Conservation (phyloP, 2,888 invertebrate genomes). For the Ganaspis brasiliensis region DNA sequence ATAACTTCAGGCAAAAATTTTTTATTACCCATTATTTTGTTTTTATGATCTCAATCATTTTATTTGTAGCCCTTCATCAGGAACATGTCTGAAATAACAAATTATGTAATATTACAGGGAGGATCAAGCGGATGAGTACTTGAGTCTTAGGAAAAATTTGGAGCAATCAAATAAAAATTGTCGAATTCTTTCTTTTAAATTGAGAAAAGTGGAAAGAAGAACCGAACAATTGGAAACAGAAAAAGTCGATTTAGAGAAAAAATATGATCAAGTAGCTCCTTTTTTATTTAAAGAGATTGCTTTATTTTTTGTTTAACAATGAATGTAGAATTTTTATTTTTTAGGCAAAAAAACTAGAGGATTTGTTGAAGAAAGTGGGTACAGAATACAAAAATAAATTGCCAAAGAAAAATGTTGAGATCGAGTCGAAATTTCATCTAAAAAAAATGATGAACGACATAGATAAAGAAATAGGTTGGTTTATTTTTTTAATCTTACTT, state of each 20-base stretch:
- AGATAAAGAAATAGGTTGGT: conserved; percentile 90
- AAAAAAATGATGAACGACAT: conserved; percentile 93
- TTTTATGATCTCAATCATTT: conserved; percentile 38
- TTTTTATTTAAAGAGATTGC: conserved; percentile 20
- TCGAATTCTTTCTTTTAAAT: conserved; percentile 97
- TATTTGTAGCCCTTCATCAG: conserved; percentile 34
- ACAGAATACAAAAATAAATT: conserved; percentile 86
- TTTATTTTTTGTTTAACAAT: neutral
- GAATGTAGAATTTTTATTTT: conserved; percentile 40
- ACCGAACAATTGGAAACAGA: conserved; percentile 94
- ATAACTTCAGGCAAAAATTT: conserved; percentile 88
- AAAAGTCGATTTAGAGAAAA: conserved; percentile 88
- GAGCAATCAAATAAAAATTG: conserved; percentile 99
- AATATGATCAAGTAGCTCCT: conserved; percentile 83
- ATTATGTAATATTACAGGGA: conserved; percentile 84
- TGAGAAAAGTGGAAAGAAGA: conserved; percentile 96
- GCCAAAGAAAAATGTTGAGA: conserved; percentile 88
- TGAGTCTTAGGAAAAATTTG: conserved; percentile 95
- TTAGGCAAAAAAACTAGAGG: conserved; percentile 83
- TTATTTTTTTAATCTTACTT: neutral
- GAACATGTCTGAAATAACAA: conserved; percentile 15
- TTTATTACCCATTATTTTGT: conserved; percentile 43
- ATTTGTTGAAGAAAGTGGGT: conserved; percentile 85
- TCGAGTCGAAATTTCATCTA: conserved; percentile 87
- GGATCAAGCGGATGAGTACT: conserved; percentile 98